Evolutionary conservation across 2,113 vertebrate genomes (phyloP), one percentile per base, ranked within the genome.

Genomic region (Struthidea cinerea): DNA sequence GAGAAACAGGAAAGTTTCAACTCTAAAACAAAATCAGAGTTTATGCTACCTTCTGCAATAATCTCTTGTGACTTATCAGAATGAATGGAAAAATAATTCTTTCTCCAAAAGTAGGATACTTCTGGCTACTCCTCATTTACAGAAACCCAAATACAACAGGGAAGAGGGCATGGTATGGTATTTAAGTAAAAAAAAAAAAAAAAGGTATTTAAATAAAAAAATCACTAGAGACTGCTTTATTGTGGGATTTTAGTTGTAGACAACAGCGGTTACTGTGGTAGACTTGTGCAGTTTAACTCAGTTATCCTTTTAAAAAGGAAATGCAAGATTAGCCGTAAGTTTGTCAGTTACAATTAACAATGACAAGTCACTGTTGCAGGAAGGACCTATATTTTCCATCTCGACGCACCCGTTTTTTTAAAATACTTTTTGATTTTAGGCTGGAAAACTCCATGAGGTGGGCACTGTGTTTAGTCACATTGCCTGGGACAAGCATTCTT

Each of bases 141-240:
- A 94, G 65, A 87, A 93, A 91, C 33, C 57, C 47, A 93, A 89
- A 86, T 64, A 63, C 56, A 87, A 84, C 56, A 94, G 68, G 57
- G 63, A 95, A 85, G 75, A 94, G 41, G 21, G 37, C 13, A 23
- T 23, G 27, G 14, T 30, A 39, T 33, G 28, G 35, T 41, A 53
- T 53, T 53, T 41, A 70, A 70, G n/a, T 37, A 23, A 30, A 68
- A n/a, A n/a, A n/a, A n/a, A n/a, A n/a, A n/a, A n/a, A n/a, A n/a
- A n/a, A n/a, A n/a, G n/a, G 33, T 80, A 69, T 92, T 94, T 81
- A 80, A 92, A 39, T 68, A 61, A 84, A 81, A n/a, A 63, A 7
- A 32, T 60, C 88, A 80, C 85, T 57, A 84, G 67, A 90, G 77
- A 67, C 23, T 60, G 63, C 30, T 76, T 83, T 87, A 60, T 79